phyloP scores from a whole-genome alignment of 2,113 vertebrate genomes.

The Dipodomys merriami region DNA sequence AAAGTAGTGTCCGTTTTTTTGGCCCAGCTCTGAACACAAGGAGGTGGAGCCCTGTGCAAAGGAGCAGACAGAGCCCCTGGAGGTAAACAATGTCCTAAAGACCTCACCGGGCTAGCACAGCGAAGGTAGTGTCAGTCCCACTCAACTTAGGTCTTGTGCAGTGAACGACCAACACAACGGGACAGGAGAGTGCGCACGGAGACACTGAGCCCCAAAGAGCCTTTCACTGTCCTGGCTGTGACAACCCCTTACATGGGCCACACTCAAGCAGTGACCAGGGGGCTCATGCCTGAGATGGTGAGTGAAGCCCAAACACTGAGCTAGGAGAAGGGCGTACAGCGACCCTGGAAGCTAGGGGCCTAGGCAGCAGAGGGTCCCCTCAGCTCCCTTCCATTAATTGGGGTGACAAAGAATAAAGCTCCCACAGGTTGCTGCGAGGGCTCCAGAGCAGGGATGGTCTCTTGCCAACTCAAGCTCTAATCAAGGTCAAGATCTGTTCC shows the following conservation, averaged over 20 bases:
- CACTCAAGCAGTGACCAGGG: too few species aligned
- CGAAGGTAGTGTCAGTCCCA: background rate
- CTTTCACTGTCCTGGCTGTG: background rate
- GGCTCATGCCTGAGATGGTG: too few species aligned
- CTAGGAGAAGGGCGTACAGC: background rate
- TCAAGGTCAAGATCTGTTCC: background rate
- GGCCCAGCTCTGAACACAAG: background rate
- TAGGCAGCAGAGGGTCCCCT: background rate
- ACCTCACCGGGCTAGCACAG: accelerated
- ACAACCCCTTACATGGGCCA: background rate
- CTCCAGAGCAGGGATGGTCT: background rate
- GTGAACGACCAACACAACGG: background rate
- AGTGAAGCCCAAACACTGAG: background rate
- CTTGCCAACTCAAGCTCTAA: background rate
- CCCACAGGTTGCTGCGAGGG: accelerated
- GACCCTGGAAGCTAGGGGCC: background rate
- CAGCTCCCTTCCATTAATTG: background rate
- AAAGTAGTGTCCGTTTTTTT: background rate
- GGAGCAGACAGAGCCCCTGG: background rate
- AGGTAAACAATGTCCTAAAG: background rate
- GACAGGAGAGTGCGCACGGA: accelerated
- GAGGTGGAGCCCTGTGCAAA: background rate
- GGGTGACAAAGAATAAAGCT: background rate
- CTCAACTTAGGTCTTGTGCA: background rate
- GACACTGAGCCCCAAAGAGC: background rate